Percentiles rank a stretch among this genome's conserved stretches.
Evolutionary conservation across 2,113 vertebrate species (phyloP).

Genomic region (Hipposideros armiger): DNA sequence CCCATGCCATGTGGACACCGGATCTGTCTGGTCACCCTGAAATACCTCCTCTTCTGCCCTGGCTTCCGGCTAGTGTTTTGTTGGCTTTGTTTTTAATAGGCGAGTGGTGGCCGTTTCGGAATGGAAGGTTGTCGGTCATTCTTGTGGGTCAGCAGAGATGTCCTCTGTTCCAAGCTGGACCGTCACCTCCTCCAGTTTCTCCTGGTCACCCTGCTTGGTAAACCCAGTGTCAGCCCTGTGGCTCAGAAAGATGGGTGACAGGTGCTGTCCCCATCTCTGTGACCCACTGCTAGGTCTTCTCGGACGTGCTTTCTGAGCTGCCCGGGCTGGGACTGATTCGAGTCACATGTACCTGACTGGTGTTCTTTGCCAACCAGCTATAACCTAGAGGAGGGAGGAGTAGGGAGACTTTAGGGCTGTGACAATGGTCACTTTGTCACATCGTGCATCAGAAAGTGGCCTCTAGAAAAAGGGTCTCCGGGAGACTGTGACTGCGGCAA

Average conservation of each 20-base stretch:
- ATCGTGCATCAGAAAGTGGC: background rate
- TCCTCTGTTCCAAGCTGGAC: background rate
- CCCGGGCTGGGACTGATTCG: background rate
- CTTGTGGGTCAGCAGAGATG: background rate
- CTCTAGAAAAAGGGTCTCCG: background rate
- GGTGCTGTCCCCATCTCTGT: background rate
- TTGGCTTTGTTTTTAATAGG: background rate
- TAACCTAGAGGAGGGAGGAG: background rate
- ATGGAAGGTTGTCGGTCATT: background rate
- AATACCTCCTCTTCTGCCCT: background rate
- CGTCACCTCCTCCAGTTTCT: background rate
- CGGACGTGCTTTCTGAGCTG: background rate
- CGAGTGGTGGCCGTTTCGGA: background rate
- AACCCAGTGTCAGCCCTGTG: background rate
- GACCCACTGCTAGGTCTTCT: background rate
- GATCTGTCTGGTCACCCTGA: background rate
- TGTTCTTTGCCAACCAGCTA: background rate
- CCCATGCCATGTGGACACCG: accelerated
- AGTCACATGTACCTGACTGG: background rate
- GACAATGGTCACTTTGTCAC: background rate
- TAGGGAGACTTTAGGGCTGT: background rate
- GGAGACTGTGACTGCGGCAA: background rate
- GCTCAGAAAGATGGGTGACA: background rate
- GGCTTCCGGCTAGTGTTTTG: background rate
- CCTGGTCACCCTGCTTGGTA: background rate